These are phyloP conservation scores for Mactra quadrangularis DNA, from an alignment of 1,140 invertebrate genomes.

Conservation along the genomic window DNA sequence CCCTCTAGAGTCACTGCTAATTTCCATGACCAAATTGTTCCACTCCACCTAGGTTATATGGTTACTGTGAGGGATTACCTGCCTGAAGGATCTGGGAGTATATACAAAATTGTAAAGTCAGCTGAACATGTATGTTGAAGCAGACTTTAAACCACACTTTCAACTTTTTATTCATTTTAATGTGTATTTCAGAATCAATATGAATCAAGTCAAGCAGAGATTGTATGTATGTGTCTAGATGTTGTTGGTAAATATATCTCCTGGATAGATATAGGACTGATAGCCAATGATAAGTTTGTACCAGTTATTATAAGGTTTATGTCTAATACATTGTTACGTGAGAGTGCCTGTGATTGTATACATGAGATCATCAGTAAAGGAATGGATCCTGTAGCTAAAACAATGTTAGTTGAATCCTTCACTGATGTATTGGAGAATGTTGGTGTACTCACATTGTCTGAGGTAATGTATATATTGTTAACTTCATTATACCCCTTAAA, in stretches of 20 bases:
- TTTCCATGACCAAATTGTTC: too few species aligned
- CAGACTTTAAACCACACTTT: too few species aligned
- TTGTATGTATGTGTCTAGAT: constrained; percentile 85
- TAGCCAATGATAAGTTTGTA: constrained; percentile 86
- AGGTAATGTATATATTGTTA: constrained; percentile 78
- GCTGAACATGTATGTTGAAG: too few species aligned
- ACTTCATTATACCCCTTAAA: too few species aligned
- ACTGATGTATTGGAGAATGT: constrained; percentile 83
- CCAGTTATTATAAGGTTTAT: constrained; percentile 85
- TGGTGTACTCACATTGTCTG: constrained; percentile 81
- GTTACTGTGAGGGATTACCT: too few species aligned
- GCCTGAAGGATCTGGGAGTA: too few species aligned
- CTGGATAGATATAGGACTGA: constrained; percentile 87
- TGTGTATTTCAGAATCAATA: constrained; percentile 82
- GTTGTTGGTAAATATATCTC: constrained; percentile 86
- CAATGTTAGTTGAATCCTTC: constrained; percentile 86
- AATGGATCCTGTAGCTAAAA: constrained; percentile 86
- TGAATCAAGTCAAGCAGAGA: constrained; percentile 81
- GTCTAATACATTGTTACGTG: constrained; percentile 80
- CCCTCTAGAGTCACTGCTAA: too few species aligned
- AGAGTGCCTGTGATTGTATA: constrained; percentile 86
- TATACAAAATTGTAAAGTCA: too few species aligned
- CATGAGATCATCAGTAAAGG: constrained; percentile 86
- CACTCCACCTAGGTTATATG: too few species aligned
- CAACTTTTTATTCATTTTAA: too few species aligned